A percentile compares a stretch with the other conserved stretches of the same genome.
These are phyloP conservation scores for Dendronephthya gigantea DNA, from an alignment of 64 coral and sea anemone genomes.

Conservation along the genomic window DNA sequence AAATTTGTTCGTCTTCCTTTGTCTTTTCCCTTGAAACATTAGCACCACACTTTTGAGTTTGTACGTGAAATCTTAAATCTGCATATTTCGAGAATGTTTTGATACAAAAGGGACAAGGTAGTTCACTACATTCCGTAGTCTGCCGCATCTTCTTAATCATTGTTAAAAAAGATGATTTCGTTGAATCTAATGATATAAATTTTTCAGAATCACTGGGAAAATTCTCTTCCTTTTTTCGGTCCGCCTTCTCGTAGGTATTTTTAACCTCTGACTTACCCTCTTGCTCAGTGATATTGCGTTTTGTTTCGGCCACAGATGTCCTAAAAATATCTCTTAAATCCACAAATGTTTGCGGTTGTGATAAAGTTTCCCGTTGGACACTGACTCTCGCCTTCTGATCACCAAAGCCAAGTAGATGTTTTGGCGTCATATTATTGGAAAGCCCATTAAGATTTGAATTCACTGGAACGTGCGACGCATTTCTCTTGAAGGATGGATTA, in stretches of 20 bases:
- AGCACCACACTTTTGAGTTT: background rate
- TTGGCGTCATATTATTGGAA: background rate
- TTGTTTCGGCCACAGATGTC: background rate
- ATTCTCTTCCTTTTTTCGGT: background rate
- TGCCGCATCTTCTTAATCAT: background rate
- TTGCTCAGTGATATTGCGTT: background rate
- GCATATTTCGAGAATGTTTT: background rate
- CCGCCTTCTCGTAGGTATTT: background rate
- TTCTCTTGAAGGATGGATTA: background rate
- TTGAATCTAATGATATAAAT: constrained; percentile 8
- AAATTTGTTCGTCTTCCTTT: background rate
- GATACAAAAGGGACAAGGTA: background rate
- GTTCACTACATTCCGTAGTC: background rate
- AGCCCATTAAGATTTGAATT: background rate
- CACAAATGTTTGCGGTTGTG: background rate
- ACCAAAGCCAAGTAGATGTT: background rate
- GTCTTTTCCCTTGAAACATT: background rate
- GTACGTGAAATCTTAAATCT: background rate
- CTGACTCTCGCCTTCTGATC: background rate
- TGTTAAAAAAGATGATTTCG: background rate
- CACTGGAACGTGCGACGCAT: background rate
- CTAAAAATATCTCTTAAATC: background rate
- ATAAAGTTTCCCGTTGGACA: background rate
- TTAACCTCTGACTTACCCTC: background rate
- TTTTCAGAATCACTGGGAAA: background rate